Conservation (phyloP, 1,140 invertebrate genomes). For the Drosophila sucinea region DNA sequence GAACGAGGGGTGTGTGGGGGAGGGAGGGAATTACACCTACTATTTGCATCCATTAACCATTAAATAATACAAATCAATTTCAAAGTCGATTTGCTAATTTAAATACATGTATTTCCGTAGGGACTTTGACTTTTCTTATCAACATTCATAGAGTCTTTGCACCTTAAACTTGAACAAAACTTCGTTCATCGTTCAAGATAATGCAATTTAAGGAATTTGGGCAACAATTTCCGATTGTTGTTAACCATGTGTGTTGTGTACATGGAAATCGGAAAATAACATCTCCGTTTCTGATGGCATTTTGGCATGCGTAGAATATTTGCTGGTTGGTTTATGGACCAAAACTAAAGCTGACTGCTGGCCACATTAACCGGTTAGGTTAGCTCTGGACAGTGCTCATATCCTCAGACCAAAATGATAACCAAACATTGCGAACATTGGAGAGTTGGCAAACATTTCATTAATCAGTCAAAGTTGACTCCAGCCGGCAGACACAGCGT, state of each 20-base stretch:
- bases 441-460: slow-evolving; percentile 27
- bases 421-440: not conserved
- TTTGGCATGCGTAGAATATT: slow-evolving; percentile 26
- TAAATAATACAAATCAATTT: too few relatives aligned
- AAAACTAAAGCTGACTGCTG: slow-evolving; percentile 19
- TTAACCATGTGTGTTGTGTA: not conserved
- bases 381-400: not conserved
- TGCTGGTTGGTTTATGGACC: slow-evolving; percentile 75
- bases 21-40: too few relatives aligned
- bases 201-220: not conserved
- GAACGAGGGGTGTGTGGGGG: too few relatives aligned
- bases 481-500: slow-evolving; percentile 8
- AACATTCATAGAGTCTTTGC: too few relatives aligned
- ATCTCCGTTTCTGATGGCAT: not conserved
- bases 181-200: not conserved
- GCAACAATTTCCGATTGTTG: not conserved
- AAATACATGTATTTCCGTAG: too few relatives aligned
- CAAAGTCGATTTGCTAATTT: too few relatives aligned
- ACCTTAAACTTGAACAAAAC: too few relatives aligned
- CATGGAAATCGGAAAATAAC: too few relatives aligned
- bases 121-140: too few relatives aligned
- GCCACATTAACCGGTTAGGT: slow-evolving; percentile 23
- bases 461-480: slow-evolving; percentile 44
- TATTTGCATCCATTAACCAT: too few relatives aligned
- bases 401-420: not conserved